These are phyloP conservation scores for Carcharodon carcharias DNA, from an alignment of 2,797 vertebrate species.

Conservation along the genomic window DNA sequence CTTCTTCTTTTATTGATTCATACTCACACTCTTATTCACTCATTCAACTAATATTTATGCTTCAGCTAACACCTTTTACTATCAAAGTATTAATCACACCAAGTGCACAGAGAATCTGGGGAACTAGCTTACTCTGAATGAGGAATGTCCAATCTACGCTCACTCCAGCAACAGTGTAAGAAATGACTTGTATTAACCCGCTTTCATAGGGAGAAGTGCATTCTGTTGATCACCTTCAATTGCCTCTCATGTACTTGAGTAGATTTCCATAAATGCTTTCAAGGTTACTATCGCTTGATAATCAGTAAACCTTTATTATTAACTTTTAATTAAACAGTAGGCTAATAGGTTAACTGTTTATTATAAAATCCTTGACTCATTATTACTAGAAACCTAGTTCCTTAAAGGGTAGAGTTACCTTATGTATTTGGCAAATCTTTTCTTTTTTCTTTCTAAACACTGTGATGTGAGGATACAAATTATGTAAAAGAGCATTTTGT, in stretches of 20 bases:
- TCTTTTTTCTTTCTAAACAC: not conserved
- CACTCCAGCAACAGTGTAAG: not conserved
- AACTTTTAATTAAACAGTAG: not conserved
- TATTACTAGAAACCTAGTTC: not conserved
- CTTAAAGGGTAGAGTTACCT: not conserved
- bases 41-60: not conserved
- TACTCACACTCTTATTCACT: not conserved
- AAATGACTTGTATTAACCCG: no score
- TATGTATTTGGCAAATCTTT: not conserved
- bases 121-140: not conserved
- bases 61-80: not conserved
- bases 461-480: not conserved
- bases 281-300: not conserved
- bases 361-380: not conserved
- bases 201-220: not conserved
- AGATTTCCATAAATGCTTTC: not conserved
- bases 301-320: slow-evolving; percentile 27
- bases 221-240: slow-evolving; percentile 21
- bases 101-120: not conserved
- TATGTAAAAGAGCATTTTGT: not conserved
- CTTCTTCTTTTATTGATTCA: no score
- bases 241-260: not conserved
- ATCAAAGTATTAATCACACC: not conserved
- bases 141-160: not conserved
- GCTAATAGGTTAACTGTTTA: not conserved